Evolutionary conservation across 2,888 invertebrate species (phyloP).

Genomic region (Ceramica pisi): DNA sequence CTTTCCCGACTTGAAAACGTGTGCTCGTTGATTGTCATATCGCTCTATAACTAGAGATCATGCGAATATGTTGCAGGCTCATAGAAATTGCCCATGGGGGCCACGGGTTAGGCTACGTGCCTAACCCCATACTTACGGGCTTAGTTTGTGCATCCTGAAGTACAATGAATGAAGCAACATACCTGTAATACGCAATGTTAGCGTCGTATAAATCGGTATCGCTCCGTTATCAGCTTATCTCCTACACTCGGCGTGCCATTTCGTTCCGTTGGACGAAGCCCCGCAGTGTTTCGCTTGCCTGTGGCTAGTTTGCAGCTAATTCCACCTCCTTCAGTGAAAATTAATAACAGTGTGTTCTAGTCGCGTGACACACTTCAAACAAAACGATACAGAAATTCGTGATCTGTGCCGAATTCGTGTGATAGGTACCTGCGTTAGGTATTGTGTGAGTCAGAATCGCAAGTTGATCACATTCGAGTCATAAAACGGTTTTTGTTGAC

Average conservation of each 20-base stretch:
- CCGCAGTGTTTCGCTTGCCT: slow-evolving; percentile 80
- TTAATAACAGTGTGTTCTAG: slow-evolving; percentile 68
- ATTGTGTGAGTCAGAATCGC: slow-evolving; percentile 70
- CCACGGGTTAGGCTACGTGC: slow-evolving; percentile 2
- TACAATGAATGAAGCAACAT: slow-evolving; percentile 65
- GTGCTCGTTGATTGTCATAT: slow-evolving; percentile 44
- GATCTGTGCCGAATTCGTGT: slow-evolving; percentile 66
- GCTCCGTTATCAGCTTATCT: slow-evolving; percentile 89
- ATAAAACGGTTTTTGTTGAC: slow-evolving; percentile 66
- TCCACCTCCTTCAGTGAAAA: slow-evolving; percentile 70
- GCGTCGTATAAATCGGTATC: slow-evolving; percentile 83
- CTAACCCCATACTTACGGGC: too few species aligned
- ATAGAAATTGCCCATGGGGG: not conserved
- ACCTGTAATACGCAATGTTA: slow-evolving; percentile 78
- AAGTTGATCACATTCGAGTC: slow-evolving; percentile 64
- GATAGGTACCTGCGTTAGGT: slow-evolving; percentile 68
- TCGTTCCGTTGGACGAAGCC: slow-evolving; percentile 80
- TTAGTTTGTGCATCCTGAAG: slow-evolving; percentile 21
- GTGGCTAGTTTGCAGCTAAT: slow-evolving; percentile 76
- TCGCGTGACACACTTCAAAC: slow-evolving; percentile 70
- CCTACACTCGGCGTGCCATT: slow-evolving; percentile 84
- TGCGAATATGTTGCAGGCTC: slow-evolving; percentile 15
- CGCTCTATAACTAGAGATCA: slow-evolving; percentile 41
- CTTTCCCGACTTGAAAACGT: slow-evolving; percentile 72
- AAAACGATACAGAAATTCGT: slow-evolving; percentile 62